These are phyloP conservation scores for Heteromyza rotundicornis DNA, from an alignment of 2,888 invertebrate genomes.

Conservation along the genomic window DNA sequence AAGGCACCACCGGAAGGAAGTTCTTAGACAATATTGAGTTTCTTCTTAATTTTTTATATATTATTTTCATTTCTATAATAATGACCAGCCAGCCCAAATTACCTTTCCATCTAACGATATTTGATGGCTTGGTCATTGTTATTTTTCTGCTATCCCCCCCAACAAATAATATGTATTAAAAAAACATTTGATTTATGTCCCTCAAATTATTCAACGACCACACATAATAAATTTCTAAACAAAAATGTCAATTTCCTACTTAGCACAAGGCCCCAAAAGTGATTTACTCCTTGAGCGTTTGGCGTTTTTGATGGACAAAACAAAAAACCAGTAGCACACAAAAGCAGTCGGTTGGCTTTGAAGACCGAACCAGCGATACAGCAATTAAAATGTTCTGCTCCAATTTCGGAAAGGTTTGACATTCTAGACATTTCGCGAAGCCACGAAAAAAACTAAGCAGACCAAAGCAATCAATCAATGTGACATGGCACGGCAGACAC, in stretches of 20 bases:
- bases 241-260: slow-evolving; percentile 32
- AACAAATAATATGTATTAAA: too few species aligned
- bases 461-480: slow-evolving; percentile 8
- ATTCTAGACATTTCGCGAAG: not conserved
- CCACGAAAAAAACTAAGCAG: not conserved
- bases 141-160: too few species aligned
- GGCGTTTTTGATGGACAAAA: not conserved
- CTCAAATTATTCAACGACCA: slow-evolving; percentile 57
- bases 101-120: too few species aligned
- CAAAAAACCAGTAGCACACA: not conserved
- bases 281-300: slow-evolving; percentile 29
- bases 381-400: slow-evolving; percentile 29
- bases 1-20: not conserved
- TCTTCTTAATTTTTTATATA: too few species aligned
- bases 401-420: not conserved
- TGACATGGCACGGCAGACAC: not conserved
- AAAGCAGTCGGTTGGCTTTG: slow-evolving; percentile 7
- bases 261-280: slow-evolving; percentile 21
- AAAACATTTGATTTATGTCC: slow-evolving; percentile 49
- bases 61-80: too few species aligned
- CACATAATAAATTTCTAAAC: slow-evolving; percentile 56
- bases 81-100: too few species aligned
- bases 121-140: too few species aligned
- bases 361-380: slow-evolving; percentile 25
- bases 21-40: not conserved